Conservation (phyloP, 1,140 invertebrate species). For the Gryon sp. region DNA sequence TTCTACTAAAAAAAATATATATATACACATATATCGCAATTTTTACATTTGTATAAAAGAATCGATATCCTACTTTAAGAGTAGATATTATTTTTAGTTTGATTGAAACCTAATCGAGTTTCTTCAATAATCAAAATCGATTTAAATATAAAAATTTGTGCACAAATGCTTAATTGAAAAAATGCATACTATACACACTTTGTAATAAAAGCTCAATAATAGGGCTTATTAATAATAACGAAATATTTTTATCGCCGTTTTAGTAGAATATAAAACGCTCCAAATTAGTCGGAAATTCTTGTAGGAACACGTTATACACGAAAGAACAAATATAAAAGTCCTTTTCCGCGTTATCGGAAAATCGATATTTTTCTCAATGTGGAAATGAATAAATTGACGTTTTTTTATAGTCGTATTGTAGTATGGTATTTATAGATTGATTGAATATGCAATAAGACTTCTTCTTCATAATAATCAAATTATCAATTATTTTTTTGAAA, state of each 20-base stretch:
- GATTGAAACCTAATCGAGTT: not conserved
- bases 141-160: conserved; percentile 1
- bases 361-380: conserved; percentile 13
- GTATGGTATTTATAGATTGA: not conserved
- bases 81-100: conserved; percentile 2
- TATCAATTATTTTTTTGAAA: too few relatives aligned
- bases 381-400: conserved; percentile 8
- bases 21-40: too few relatives aligned
- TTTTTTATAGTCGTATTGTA: conserved; percentile 4
- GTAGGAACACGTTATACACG: conserved; percentile 16
- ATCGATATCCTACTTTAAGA: not conserved
- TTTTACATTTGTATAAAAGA: not conserved
- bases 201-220: too few relatives aligned
- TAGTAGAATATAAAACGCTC: conserved; percentile 9
- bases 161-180: not conserved
- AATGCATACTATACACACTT: too few relatives aligned
- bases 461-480: too few relatives aligned
- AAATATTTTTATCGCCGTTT: conserved; percentile 16
- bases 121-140: conserved; percentile 9
- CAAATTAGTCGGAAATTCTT: conserved; percentile 30
- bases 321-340: conserved; percentile 12
- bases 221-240: conserved; percentile 23
- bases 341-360: conserved; percentile 17
- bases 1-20: not conserved
- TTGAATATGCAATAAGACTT: not conserved